Evolutionary conservation across 2,113 vertebrate species (phyloP).

Genomic region (Romanogobio albipinnatus): DNA sequence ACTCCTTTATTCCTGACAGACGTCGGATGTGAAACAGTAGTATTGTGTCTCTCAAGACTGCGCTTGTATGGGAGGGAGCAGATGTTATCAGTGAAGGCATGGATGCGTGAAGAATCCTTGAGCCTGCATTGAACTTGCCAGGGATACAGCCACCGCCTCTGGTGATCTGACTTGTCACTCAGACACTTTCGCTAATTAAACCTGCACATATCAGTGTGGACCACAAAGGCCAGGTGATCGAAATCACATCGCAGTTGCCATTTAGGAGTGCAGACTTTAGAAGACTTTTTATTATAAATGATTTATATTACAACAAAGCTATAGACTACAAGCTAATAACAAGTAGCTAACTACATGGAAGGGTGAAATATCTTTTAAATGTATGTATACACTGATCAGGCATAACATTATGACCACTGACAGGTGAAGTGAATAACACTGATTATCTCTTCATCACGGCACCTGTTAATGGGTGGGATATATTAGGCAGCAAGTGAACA

Average conservation of each 20-base stretch:
- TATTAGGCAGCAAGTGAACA: no score
- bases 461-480: no score
- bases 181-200: conserved; percentile 42
- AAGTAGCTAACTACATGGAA: neutral
- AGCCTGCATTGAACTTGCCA: conserved; percentile 4
- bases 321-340: neutral
- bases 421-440: no score
- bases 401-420: no score
- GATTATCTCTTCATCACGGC: no score
- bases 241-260: neutral
- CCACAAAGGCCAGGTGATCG: neutral
- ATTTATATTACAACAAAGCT: neutral
- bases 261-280: neutral
- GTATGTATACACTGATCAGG: neutral
- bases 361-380: neutral
- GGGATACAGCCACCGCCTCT: neutral
- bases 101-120: conserved; percentile 21
- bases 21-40: conserved; percentile 47
- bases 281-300: neutral
- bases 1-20: conserved; percentile 37
- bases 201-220: neutral
- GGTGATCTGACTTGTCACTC: neutral
- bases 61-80: conserved; percentile 11
- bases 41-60: conserved; percentile 37
- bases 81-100: conserved; percentile 29